Evolutionary conservation across 2,797 vertebrate genomes (phyloP).

Genomic region (Sylvilagus floridanus): DNA sequence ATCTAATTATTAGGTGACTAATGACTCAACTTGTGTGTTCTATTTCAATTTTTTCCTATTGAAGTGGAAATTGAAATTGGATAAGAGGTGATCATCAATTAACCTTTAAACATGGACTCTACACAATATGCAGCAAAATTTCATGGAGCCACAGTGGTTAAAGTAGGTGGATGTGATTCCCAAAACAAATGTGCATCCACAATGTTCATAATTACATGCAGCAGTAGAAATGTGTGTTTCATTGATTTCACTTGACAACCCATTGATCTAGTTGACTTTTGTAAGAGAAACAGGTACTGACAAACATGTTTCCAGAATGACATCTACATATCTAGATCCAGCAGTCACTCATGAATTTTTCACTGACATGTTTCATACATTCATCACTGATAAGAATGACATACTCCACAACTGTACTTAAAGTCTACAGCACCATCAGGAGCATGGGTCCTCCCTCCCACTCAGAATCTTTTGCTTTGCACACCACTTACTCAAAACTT

Average conservation of each 20-base stretch:
- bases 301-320: background rate
- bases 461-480: background rate
- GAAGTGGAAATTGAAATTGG: background rate
- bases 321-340: background rate
- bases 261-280: too few species aligned
- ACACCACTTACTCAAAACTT: background rate
- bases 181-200: background rate
- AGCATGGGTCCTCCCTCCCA: background rate
- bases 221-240: too few species aligned
- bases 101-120: background rate
- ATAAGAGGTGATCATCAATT: background rate
- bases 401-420: background rate
- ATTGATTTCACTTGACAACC: background rate
- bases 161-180: background rate
- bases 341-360: background rate
- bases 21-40: background rate
- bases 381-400: background rate
- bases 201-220: background rate
- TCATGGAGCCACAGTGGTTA: background rate
- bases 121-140: background rate
- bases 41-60: background rate
- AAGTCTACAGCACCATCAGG: background rate
- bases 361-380: too few species aligned
- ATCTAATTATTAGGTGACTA: background rate
- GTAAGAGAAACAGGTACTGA: background rate